phyloP scores from a whole-genome alignment of 2,888 invertebrate species.

The Laothoe populi region DNA sequence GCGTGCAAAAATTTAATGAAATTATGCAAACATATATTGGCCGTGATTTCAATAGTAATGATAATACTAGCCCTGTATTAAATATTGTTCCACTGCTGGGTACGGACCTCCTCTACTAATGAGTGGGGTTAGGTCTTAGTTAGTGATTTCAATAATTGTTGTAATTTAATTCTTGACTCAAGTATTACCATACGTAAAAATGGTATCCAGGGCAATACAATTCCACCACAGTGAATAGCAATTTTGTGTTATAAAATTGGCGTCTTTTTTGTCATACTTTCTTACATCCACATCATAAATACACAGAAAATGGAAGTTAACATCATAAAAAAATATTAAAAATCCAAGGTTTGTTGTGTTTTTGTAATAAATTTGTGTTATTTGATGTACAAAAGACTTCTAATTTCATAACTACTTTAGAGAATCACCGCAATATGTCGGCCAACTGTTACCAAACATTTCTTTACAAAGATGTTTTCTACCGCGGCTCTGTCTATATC shows the following conservation, averaged over 20 bases:
- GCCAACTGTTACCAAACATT: slow-evolving; percentile 2
- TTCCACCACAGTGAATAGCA: background rate
- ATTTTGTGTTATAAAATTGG: background rate
- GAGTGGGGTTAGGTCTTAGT: too few relatives aligned
- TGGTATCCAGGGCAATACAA: background rate
- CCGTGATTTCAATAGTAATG: too few relatives aligned
- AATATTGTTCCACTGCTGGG: too few relatives aligned
- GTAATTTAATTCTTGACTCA: too few relatives aligned
- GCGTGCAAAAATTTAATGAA: too few relatives aligned
- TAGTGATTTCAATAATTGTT: too few relatives aligned
- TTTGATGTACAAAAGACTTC: slow-evolving; percentile 22
- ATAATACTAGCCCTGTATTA: too few relatives aligned
- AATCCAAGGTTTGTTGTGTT: background rate
- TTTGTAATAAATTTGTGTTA: slow-evolving; percentile 9
- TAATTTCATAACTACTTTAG: slow-evolving; percentile 20
- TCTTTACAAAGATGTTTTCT: background rate
- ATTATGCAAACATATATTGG: too few relatives aligned
- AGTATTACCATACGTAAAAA: too few relatives aligned
- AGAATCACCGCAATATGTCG: slow-evolving; percentile 20
- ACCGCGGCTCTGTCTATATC: background rate
- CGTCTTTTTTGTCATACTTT: background rate
- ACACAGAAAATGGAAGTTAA: slow-evolving; percentile 10
- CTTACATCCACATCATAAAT: background rate
- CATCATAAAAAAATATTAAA: background rate
- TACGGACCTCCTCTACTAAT: too few relatives aligned